Evolutionary conservation across 2,113 vertebrate species (phyloP).

Genomic region (Bagarius yarrelli): DNA sequence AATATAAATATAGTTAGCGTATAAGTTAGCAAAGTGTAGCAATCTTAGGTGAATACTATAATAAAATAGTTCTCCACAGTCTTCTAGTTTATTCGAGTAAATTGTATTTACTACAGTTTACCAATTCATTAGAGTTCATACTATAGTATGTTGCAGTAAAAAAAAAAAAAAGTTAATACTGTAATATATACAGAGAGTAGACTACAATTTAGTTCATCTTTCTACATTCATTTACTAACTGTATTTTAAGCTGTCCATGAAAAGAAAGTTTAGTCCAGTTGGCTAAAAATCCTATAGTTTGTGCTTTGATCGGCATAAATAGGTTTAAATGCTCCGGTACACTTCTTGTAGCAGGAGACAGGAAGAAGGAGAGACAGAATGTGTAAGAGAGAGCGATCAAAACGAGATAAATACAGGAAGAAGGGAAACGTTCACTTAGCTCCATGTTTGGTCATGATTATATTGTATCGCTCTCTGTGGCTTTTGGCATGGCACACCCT

Average conservation of each 20-base stretch:
- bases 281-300: not conserved
- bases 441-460: constrained; percentile 42
- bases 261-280: constrained; percentile 7
- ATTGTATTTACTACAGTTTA: too few relatives aligned
- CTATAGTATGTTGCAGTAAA: too few relatives aligned
- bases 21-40: too few relatives aligned
- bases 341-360: not conserved
- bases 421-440: constrained; percentile 4
- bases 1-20: too few relatives aligned
- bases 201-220: too few relatives aligned
- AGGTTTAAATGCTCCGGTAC: not conserved
- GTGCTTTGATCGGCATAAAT: not conserved
- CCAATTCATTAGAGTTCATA: too few relatives aligned
- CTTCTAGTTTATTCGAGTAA: too few relatives aligned
- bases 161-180: too few relatives aligned
- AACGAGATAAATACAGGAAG: constrained; percentile 6
- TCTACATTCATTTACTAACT: not conserved
- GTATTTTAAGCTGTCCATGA: constrained; percentile 24
- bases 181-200: too few relatives aligned
- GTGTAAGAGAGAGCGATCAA: not conserved
- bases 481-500: constrained; percentile 22
- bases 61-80: too few relatives aligned
- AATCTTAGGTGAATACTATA: too few relatives aligned
- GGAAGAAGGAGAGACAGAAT: not conserved
- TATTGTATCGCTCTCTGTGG: constrained; percentile 23